Percentiles rank a stretch among this genome's conserved stretches.
These are phyloP conservation scores for Acromyrmex echinatior DNA, from an alignment of 1,140 invertebrate genomes.

Conservation along the genomic window DNA sequence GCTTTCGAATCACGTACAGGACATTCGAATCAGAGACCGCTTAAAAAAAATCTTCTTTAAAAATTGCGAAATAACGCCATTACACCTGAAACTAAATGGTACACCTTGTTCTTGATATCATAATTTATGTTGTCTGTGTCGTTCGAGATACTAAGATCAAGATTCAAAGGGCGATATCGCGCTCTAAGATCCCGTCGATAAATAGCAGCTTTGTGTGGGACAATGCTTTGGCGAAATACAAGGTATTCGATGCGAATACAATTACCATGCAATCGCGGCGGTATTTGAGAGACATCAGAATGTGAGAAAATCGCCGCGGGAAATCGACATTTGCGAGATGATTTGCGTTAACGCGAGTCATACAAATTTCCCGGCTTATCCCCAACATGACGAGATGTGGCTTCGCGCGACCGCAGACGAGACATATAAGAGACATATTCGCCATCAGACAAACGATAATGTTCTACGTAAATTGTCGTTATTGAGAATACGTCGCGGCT, in stretches of 20 bases:
- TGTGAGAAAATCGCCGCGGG: background rate
- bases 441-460: constrained; percentile 35
- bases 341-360: constrained; percentile 36
- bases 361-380: constrained; percentile 47
- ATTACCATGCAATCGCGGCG: constrained; percentile 27
- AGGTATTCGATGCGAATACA: constrained; percentile 25
- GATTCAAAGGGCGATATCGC: constrained; percentile 36
- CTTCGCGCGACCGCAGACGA: constrained; percentile 23
- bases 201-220: constrained; percentile 6
- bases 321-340: constrained; percentile 26
- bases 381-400: background rate
- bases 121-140: constrained; percentile 24
- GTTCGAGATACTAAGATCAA: constrained; percentile 8
- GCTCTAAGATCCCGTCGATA: constrained; percentile 40
- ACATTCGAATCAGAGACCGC: background rate
- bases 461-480: constrained; percentile 56
- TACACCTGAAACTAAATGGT: constrained; percentile 5
- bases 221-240: constrained; percentile 7
- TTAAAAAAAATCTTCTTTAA: constrained; percentile 33
- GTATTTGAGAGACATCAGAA: constrained; percentile 23
- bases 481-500: constrained; percentile 32
- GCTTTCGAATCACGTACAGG: background rate
- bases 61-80: constrained; percentile 12
- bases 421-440: constrained; percentile 9
- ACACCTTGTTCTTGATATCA: constrained; percentile 35